These are phyloP conservation scores for Theocolax elegans DNA, from an alignment of 1,140 invertebrate genomes.

Conservation along the genomic window DNA sequence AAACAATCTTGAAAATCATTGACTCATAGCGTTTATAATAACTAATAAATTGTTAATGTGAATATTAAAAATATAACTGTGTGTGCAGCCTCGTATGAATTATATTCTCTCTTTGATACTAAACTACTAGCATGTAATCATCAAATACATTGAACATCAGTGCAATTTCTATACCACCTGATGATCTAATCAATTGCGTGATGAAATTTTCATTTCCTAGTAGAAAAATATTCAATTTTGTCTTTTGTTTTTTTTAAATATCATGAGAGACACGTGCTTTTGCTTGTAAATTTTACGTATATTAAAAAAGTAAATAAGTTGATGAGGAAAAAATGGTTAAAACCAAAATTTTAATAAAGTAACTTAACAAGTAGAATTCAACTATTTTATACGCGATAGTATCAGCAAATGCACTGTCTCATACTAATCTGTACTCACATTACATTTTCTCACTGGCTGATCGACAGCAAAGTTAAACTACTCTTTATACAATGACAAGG, in stretches of 20 bases:
- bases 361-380: background rate
- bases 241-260: slow-evolving; percentile 9
- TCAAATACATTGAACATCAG: slow-evolving; percentile 1
- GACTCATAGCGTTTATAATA: too few species aligned
- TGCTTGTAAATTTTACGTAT: background rate
- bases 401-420: slow-evolving; percentile 3
- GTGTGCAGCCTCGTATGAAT: background rate
- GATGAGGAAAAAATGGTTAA: background rate
- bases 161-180: slow-evolving; percentile 7
- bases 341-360: too few species aligned
- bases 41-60: too few species aligned
- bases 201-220: slow-evolving; percentile 30
- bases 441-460: background rate
- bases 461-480: slow-evolving; percentile 13
- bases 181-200: background rate
- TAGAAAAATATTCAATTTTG: slow-evolving; percentile 34
- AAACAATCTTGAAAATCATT: too few species aligned
- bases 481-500: background rate
- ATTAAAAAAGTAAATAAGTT: background rate
- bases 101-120: background rate
- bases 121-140: background rate
- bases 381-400: background rate
- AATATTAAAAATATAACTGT: background rate
- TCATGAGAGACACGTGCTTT: background rate
- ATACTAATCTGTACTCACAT: background rate